Evolutionary conservation across 2,888 invertebrate species (phyloP).

Genomic region (Macaria notata): DNA sequence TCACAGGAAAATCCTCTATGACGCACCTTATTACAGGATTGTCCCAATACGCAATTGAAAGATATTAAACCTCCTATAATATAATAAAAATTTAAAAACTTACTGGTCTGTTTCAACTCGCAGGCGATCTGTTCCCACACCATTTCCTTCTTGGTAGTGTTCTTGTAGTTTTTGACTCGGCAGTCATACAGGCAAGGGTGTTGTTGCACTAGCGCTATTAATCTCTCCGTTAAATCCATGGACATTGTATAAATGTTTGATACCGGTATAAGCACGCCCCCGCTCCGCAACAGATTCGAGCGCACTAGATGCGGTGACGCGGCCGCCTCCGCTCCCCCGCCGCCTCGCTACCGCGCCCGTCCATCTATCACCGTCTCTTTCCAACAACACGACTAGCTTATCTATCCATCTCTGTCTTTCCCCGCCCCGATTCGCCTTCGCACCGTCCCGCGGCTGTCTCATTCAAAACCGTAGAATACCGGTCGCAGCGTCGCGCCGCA

Average conservation of each 20-base stretch:
- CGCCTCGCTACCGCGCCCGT: constrained; percentile 5
- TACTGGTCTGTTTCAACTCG: constrained; percentile 18
- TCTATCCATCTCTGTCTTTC: not conserved
- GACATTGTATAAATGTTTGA: constrained; percentile 1
- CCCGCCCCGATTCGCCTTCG: constrained; percentile 8
- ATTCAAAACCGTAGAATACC: not conserved
- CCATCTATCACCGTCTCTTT: not conserved
- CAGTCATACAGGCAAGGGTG: constrained; percentile 18
- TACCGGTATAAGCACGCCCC: constrained; percentile 4
- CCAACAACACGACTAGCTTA: not conserved
- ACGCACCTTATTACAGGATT: too few relatives aligned
- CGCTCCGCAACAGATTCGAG: constrained; percentile 8
- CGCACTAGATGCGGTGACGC: not conserved
- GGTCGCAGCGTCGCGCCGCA: constrained; percentile 2
- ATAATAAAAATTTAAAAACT: not conserved
- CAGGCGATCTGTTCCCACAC: constrained; percentile 15
- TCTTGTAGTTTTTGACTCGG: constrained; percentile 5
- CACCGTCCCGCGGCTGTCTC: not conserved
- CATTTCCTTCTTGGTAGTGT: constrained; percentile 1
- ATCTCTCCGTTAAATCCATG: constrained; percentile 10
- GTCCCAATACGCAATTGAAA: too few relatives aligned
- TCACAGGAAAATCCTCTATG: too few relatives aligned
- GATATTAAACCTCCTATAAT: not conserved
- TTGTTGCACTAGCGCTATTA: constrained; percentile 10
- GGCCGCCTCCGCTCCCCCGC: constrained; percentile 8